Evolutionary conservation across 2,888 invertebrate genomes (phyloP).

Genomic region (Lithophane leautieri): DNA sequence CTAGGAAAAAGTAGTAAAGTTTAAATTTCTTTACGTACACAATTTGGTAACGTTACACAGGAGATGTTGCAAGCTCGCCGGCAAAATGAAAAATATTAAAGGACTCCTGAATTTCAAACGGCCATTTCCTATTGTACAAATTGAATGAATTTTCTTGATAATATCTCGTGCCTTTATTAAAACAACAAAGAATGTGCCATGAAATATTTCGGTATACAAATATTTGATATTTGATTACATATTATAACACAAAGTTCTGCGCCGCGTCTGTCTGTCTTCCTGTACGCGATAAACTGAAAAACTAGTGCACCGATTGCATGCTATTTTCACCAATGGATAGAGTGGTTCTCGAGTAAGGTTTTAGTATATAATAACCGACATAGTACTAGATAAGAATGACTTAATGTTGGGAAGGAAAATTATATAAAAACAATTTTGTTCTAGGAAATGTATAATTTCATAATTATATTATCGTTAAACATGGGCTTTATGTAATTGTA

Average conservation of each 20-base stretch:
- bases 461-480: neutral
- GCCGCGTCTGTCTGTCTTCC: too few species aligned
- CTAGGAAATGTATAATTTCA: neutral
- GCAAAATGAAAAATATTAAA: slow-evolving; percentile 64
- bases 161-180: slow-evolving; percentile 58
- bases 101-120: slow-evolving; percentile 59
- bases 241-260: too few species aligned
- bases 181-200: slow-evolving; percentile 59
- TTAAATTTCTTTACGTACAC: slow-evolving; percentile 25
- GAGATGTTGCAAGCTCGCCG: slow-evolving; percentile 39
- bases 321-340: too few species aligned
- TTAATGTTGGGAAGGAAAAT: neutral
- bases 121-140: slow-evolving; percentile 60
- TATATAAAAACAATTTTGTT: neutral
- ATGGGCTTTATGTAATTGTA: neutral
- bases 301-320: too few species aligned
- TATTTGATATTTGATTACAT: too few species aligned
- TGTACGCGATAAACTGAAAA: too few species aligned
- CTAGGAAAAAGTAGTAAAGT: slow-evolving; percentile 36
- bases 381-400: slow-evolving; percentile 13
- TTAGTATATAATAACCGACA: too few species aligned
- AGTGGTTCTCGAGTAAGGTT: too few species aligned
- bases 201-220: slow-evolving; percentile 49
- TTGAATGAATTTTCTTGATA: slow-evolving; percentile 66
- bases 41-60: slow-evolving; percentile 32